A percentile compares a stretch with the other conserved stretches of the same genome.
phyloP scores from a whole-genome alignment of 2,113 vertebrate genomes.

The Struthidea cinerea region DNA sequence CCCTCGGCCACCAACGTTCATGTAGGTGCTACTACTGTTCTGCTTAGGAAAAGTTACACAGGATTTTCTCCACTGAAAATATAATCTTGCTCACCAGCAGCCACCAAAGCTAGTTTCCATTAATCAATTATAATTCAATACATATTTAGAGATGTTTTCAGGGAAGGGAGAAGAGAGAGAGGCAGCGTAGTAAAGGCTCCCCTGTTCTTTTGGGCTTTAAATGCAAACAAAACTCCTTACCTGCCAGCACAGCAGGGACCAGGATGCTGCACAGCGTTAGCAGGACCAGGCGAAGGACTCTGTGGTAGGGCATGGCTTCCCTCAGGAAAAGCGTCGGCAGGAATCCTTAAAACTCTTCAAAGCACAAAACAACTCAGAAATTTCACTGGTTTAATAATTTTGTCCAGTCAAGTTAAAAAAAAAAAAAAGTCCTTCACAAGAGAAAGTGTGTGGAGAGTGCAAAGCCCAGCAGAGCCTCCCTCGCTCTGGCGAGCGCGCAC shows the following conservation, averaged over 20 bases:
- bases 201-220: neutral
- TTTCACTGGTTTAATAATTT: constrained; percentile 59
- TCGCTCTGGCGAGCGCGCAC: constrained; percentile 9
- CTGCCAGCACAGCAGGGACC: constrained; percentile 69
- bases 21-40: rapidly evolving
- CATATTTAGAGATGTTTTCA: neutral
- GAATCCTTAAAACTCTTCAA: constrained; percentile 9
- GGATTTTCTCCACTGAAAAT: neutral
- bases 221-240: constrained; percentile 52
- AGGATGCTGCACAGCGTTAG: constrained; percentile 39
- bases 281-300: constrained; percentile 50
- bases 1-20: rapidly evolving
- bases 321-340: neutral
- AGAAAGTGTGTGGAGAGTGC: neutral
- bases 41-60: neutral
- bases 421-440: constrained; percentile 22
- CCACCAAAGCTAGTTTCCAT: neutral
- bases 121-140: neutral
- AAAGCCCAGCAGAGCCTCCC: neutral
- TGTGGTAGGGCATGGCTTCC: constrained; percentile 54
- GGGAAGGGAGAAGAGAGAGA: neutral
- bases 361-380: constrained; percentile 4
- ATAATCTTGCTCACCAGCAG: neutral
- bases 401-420: constrained; percentile 51
- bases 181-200: neutral